Base-by-base conservation (phyloP, 2,888 invertebrate genomes). In the Cordilura impudica region DNA sequence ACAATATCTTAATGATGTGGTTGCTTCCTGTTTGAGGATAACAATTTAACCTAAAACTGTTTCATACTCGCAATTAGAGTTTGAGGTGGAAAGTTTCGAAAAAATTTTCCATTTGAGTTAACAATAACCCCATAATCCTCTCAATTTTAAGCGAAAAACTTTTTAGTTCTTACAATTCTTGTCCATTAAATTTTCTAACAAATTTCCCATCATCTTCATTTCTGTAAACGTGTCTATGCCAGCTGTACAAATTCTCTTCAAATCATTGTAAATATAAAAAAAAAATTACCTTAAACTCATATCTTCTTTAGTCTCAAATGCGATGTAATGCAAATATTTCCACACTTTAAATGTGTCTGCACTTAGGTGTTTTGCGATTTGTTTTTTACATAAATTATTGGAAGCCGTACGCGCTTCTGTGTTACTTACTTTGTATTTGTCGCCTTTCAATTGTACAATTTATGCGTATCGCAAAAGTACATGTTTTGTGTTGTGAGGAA, bases 361-460 rank as follows among this genome's bases (percentile, higher is more conserved):
- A 71, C 74, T 79, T 53, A 66, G 70, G 71, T 69, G 78, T 69
- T 73, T 73, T 78, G 78, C 61, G 71, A 71, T 79, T 79, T 74
- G 66, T 78, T 58, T 69, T 58, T 56, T 73, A 53, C 67, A 73
- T 73, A 73, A 78, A 73, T 78, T 69, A 69, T 78, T 72, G 63
- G 35, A 43, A 61, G 54, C 31, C 19, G 21, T 66, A 31, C 53
- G 71, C 47, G 35, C 26, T 43, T n/a, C 47, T 53, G 49, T 70
- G 19, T 39, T 26, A 16, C n/a, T 53, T 53, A 23, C 26, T 45
- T 43, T 26, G 43, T 60, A 45, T 60, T 77, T 63, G 43, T 70
- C 63, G 65, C n/a, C 31, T 19, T 78, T 61, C 72, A 54, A 54
- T 72, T 72, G 61, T 35, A 56, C 8, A 78, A 71, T 70, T 71